Evolutionary conservation across 2,888 invertebrate genomes (phyloP).

Genomic region (Sinelater perroti): DNA sequence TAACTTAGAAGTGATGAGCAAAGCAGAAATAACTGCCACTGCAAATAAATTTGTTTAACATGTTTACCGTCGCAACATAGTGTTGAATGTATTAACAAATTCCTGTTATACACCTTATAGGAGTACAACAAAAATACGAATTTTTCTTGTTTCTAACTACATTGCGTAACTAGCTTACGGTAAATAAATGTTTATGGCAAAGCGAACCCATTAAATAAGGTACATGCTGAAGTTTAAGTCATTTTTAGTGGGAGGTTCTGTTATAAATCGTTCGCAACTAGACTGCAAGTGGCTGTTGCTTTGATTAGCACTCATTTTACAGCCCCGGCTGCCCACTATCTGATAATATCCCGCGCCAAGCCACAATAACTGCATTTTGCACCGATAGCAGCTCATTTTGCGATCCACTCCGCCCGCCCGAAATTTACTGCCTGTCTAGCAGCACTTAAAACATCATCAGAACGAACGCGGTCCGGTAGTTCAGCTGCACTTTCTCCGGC

Average conservation of each 20-base stretch:
- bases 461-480: conserved; percentile 11
- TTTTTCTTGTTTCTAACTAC: too few species aligned
- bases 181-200: too few species aligned
- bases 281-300: conserved; percentile 8
- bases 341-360: conserved; percentile 5
- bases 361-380: neutral
- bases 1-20: neutral
- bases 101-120: too few species aligned
- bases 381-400: too few species aligned
- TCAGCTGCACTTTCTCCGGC: conserved; percentile 6
- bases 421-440: conserved; percentile 12
- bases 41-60: too few species aligned
- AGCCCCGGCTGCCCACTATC: conserved; percentile 4
- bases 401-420: too few species aligned
- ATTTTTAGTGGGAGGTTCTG: conserved; percentile 6
- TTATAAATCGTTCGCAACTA: conserved; percentile 12
- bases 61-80: too few species aligned
- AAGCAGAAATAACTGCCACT: too few species aligned
- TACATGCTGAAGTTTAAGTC: conserved; percentile 3
- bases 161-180: too few species aligned
- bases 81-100: too few species aligned
- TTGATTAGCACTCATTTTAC: conserved; percentile 14
- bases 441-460: conserved; percentile 15
- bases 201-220: conserved; percentile 1
- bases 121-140: too few species aligned